Percentiles rank a stretch among this genome's conserved stretches.
Evolutionary conservation across 2,888 invertebrate species (phyloP).

Genomic region (Cryptophagus acutangulus): DNA sequence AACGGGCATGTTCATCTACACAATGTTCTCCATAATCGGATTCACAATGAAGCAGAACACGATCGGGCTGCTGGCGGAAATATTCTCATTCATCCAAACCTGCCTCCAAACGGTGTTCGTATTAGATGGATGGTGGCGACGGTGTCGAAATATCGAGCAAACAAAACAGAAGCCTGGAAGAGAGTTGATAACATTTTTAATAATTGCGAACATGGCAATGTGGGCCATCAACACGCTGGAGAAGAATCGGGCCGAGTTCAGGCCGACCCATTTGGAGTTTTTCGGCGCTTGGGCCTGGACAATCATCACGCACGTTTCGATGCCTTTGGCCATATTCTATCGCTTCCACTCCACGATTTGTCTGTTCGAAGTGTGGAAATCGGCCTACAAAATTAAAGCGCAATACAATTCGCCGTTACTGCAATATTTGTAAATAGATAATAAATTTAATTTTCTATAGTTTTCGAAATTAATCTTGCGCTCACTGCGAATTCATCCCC

Average conservation of each 20-base stretch:
- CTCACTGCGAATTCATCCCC: too few species aligned
- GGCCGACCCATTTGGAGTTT: slow-evolving; percentile 87
- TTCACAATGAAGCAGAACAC: slow-evolving; percentile 72
- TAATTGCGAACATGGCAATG: slow-evolving; percentile 88
- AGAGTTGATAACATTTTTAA: slow-evolving; percentile 87
- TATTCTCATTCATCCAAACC: slow-evolving; percentile 83
- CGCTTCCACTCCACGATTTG: slow-evolving; percentile 94
- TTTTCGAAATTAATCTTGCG: too few species aligned
- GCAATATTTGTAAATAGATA: not conserved
- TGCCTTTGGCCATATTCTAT: slow-evolving; percentile 90
- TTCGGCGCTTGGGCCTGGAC: slow-evolving; percentile 95
- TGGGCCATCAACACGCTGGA: slow-evolving; percentile 92
- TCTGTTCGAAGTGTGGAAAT: slow-evolving; percentile 93
- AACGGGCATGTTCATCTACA: slow-evolving; percentile 90
- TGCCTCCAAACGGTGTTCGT: slow-evolving; percentile 88
- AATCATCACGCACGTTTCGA: slow-evolving; percentile 89
- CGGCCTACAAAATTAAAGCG: slow-evolving; percentile 88
- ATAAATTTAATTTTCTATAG: too few species aligned
- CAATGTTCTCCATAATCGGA: slow-evolving; percentile 89
- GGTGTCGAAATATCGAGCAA: slow-evolving; percentile 76
- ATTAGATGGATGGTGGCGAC: slow-evolving; percentile 80
- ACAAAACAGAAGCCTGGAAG: slow-evolving; percentile 84
- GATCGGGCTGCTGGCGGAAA: slow-evolving; percentile 75
- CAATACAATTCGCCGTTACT: slow-evolving; percentile 67
- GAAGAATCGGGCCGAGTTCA: slow-evolving; percentile 84